Percentiles rank a stretch among this genome's conserved stretches.
These are phyloP conservation scores for Dicentrarchus labrax DNA, from an alignment of 2,113 vertebrate species.

Conservation along the genomic window DNA sequence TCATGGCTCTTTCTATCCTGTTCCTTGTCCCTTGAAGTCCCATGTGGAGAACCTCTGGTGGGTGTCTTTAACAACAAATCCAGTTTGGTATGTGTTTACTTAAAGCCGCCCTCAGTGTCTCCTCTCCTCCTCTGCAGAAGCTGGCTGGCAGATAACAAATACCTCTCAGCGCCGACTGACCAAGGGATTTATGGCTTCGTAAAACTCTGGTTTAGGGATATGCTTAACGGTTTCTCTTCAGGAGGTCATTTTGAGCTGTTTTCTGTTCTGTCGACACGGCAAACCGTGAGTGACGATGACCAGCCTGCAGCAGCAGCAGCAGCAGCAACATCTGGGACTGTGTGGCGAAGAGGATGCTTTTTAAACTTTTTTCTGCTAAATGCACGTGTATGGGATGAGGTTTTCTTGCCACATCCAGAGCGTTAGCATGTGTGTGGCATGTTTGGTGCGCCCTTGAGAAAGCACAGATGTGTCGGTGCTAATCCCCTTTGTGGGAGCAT, in stretches of 20 bases:
- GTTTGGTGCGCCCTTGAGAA: slow-evolving; percentile 1
- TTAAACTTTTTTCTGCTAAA: background rate
- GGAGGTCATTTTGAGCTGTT: slow-evolving; percentile 32
- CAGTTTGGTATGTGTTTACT: slow-evolving; percentile 55
- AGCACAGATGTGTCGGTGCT: slow-evolving; percentile 25
- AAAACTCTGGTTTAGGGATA: slow-evolving; percentile 51
- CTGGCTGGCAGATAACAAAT: slow-evolving; percentile 43
- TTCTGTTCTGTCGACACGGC: slow-evolving; percentile 42
- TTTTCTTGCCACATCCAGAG: background rate
- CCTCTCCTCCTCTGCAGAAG: slow-evolving; percentile 36
- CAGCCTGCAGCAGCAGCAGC: background rate
- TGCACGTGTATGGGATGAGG: background rate
- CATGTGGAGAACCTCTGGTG: background rate
- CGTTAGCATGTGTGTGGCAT: slow-evolving; percentile 25
- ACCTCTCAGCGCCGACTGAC: slow-evolving; percentile 45
- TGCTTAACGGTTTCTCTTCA: slow-evolving; percentile 33
- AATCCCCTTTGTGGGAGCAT: slow-evolving; percentile 9
- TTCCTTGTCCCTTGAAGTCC: slow-evolving; percentile 25
- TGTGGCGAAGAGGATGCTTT: background rate
- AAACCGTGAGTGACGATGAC: background rate
- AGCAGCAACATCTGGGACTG: slow-evolving; percentile 1
- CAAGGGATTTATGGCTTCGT: slow-evolving; percentile 58
- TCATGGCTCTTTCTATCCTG: background rate
- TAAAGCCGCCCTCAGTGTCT: slow-evolving; percentile 38
- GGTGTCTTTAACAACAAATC: slow-evolving; percentile 46